These are phyloP conservation scores for Polyergus mexicanus DNA, from an alignment of 1,140 invertebrate genomes.

Conservation along the genomic window DNA sequence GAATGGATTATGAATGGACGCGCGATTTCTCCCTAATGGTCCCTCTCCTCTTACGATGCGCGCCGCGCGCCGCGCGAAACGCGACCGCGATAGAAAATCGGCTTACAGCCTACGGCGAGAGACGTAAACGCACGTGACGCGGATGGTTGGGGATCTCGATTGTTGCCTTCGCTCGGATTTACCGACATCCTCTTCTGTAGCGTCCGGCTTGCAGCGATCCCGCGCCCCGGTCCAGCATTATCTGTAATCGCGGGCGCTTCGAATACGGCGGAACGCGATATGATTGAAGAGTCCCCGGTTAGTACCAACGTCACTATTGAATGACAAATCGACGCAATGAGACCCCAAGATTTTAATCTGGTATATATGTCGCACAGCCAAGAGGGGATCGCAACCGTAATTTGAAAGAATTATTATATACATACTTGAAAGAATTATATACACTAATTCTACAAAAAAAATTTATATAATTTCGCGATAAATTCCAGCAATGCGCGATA, in stretches of 20 bases:
- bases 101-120: conserved; percentile 46
- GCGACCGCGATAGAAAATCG: conserved; percentile 55
- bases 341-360: background rate
- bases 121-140: conserved; percentile 47
- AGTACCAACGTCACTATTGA: background rate
- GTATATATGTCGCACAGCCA: background rate
- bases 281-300: conserved; percentile 28
- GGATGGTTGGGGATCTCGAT: conserved; percentile 27
- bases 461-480: conserved; percentile 36
- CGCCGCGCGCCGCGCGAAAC: conserved; percentile 29
- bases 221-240: conserved; percentile 4
- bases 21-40: conserved; percentile 20
- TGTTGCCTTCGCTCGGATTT: conserved; percentile 36
- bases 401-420: conserved; percentile 30
- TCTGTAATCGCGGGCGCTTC: conserved; percentile 45
- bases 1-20: conserved; percentile 76
- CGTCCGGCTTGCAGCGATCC: background rate
- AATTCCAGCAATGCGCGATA: background rate
- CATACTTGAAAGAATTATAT: too few relatives aligned
- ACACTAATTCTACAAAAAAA: background rate
- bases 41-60: conserved; percentile 24
- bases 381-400: background rate
- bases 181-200: background rate
- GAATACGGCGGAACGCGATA: conserved; percentile 10
- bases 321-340: conserved; percentile 30